phyloP scores from a whole-genome alignment of 2,888 invertebrate species.

The Mechanitis messenoides region DNA sequence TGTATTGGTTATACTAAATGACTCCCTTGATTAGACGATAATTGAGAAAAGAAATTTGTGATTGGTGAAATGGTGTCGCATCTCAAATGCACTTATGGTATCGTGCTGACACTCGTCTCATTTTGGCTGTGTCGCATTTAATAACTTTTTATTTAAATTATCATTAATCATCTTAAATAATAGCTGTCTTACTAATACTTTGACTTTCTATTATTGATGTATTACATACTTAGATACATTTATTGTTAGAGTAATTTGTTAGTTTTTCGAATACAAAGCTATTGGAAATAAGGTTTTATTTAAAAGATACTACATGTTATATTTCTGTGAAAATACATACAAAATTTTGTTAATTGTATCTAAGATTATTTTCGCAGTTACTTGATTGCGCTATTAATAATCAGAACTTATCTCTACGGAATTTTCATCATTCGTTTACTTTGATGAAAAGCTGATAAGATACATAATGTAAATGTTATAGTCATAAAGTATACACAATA shows the following conservation, averaged over 20 bases:
- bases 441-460: conserved; percentile 15
- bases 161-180: conserved; percentile 50
- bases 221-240: conserved; percentile 12
- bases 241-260: too few species aligned
- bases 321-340: too few species aligned
- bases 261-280: too few species aligned
- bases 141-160: conserved; percentile 41
- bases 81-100: conserved; percentile 34
- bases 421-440: conserved; percentile 17
- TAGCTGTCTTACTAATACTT: conserved; percentile 54
- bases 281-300: too few species aligned
- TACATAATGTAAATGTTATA: neutral
- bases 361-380: neutral
- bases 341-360: too few species aligned
- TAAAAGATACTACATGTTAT: too few species aligned
- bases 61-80: conserved; percentile 48
- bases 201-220: conserved; percentile 55
- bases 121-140: conserved; percentile 39
- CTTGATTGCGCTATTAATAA: neutral
- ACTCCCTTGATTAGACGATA: conserved; percentile 63
- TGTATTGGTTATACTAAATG: conserved; percentile 56
- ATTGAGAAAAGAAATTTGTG: conserved; percentile 58
- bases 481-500: neutral
- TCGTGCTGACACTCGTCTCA: conserved; percentile 38
- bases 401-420: neutral